Conservation (phyloP, 1,140 invertebrate species). For the Atopsyche davidsoni region DNA sequence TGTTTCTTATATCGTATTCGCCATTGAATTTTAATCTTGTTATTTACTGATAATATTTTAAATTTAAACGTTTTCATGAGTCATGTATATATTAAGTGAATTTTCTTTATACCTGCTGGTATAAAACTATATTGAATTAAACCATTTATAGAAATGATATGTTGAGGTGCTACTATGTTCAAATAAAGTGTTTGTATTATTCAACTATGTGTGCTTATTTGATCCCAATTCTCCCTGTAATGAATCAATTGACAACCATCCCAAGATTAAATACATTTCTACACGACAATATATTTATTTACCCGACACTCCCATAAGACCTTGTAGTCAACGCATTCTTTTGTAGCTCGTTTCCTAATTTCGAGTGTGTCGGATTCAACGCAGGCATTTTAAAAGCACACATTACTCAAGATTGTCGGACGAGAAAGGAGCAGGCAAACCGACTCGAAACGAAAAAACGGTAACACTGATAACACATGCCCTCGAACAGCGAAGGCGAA, state of each 20-base stretch:
- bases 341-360: background rate
- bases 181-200: conserved; percentile 30
- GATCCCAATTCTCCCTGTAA: background rate
- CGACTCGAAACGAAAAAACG: too few species aligned
- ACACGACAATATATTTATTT: conserved; percentile 1
- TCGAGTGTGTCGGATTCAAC: background rate
- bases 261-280: conserved; percentile 1
- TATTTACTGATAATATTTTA: conserved; percentile 25
- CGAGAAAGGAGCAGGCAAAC: too few species aligned
- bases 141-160: conserved; percentile 29
- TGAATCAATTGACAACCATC: too few species aligned
- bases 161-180: conserved; percentile 31
- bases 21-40: conserved; percentile 25
- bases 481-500: too few species aligned
- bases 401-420: too few species aligned
- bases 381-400: too few species aligned
- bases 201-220: conserved; percentile 11
- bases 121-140: conserved; percentile 4
- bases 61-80: conserved; percentile 16
- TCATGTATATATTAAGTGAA: conserved; percentile 14
- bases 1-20: background rate
- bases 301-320: background rate
- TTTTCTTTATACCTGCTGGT: background rate
- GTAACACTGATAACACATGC: too few species aligned
- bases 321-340: background rate